A percentile compares a stretch with the other conserved stretches of the same genome.
phyloP scores from a whole-genome alignment of 1,140 invertebrate species.

The Zaprionus lachaisei region DNA sequence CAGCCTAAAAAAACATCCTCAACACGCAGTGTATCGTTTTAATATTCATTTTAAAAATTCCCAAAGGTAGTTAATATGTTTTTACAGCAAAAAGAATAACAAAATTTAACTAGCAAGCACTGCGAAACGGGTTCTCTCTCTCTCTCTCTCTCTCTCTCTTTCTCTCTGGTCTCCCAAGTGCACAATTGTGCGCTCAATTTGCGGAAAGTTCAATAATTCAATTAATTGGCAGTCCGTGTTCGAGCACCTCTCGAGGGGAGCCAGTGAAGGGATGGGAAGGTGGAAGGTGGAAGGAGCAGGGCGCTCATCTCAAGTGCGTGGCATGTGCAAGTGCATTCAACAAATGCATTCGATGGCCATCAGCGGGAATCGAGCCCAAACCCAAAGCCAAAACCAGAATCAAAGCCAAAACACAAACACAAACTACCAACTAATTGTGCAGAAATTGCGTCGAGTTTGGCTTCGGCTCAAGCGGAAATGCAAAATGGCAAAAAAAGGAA shows the following conservation, averaged over 20 bases:
- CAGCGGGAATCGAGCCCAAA: conserved; percentile 35
- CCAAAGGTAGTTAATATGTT: not conserved
- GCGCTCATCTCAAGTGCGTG: conserved; percentile 20
- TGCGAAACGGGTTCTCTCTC: not conserved
- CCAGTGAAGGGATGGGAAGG: not conserved
- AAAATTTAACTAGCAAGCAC: not conserved
- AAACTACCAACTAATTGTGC: conserved; percentile 73
- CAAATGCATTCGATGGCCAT: conserved; percentile 46
- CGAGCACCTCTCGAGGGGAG: conserved; percentile 45
- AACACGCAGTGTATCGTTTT: not conserved
- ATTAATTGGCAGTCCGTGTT: conserved; percentile 79
- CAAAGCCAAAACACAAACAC: conserved; percentile 8
- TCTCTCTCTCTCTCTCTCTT: not conserved
- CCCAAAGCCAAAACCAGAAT: conserved; percentile 5
- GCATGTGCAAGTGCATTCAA: conserved; percentile 19
- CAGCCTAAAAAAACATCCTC: not conserved
- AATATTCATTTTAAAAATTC: not conserved
- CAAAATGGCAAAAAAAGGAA: conserved; percentile 1
- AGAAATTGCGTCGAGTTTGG: conserved; percentile 52
- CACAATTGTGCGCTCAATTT: conserved; percentile 55
- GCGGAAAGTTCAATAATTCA: conserved; percentile 58
- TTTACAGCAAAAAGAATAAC: not conserved
- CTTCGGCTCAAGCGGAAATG: not conserved
- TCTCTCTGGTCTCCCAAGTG: conserved; percentile 1
- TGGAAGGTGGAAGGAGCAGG: not conserved